phyloP scores from a whole-genome alignment of 1,140 invertebrate genomes.

The Nebria ingens region DNA sequence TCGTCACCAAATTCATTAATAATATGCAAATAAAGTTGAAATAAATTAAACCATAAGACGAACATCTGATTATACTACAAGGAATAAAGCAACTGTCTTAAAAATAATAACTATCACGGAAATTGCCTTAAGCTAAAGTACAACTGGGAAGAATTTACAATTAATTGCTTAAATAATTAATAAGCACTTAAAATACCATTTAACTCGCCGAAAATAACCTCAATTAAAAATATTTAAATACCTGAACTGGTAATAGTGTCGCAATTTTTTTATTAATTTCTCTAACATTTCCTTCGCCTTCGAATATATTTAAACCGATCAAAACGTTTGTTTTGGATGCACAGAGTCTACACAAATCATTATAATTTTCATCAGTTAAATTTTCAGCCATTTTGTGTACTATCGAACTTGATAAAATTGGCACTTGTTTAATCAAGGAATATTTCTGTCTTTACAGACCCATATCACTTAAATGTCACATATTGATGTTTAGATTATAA shows the following conservation, averaged over 20 bases:
- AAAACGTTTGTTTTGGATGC: slow-evolving; percentile 43
- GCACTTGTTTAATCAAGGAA: not conserved
- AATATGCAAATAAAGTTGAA: too few species aligned
- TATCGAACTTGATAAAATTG: slow-evolving; percentile 5
- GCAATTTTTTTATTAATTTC: slow-evolving; percentile 50
- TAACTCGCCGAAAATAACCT: slow-evolving; percentile 3
- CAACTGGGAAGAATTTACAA: not conserved
- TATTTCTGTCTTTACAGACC: not conserved
- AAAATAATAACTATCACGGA: too few species aligned
- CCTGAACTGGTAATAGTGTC: slow-evolving; percentile 47
- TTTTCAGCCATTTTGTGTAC: slow-evolving; percentile 8
- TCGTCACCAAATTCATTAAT: too few species aligned
- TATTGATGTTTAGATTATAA: not conserved
- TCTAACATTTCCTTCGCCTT: slow-evolving; percentile 40
- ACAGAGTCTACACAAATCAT: slow-evolving; percentile 44
- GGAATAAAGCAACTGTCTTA: too few species aligned
- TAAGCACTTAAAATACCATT: not conserved
- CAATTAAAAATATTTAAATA: slow-evolving; percentile 24
- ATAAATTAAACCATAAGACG: too few species aligned
- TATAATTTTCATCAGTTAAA: slow-evolving; percentile 3
- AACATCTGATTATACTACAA: too few species aligned
- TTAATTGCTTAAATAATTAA: not conserved
- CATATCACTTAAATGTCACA: not conserved
- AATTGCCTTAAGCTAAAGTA: not conserved
- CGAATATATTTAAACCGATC: slow-evolving; percentile 47